phyloP scores from a whole-genome alignment of 2,113 vertebrate genomes.

The Ascaphus truei region DNA sequence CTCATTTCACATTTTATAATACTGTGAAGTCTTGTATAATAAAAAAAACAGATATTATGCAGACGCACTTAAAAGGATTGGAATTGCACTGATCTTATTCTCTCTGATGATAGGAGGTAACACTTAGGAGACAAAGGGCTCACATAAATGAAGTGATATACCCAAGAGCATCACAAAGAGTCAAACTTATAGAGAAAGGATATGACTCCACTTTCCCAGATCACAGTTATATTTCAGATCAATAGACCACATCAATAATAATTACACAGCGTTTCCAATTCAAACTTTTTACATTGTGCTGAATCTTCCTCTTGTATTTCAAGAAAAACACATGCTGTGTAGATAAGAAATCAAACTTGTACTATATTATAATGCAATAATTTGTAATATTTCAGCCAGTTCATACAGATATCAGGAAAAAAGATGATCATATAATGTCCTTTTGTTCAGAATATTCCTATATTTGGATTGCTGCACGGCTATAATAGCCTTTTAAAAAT shows the following conservation, averaged over 20 bases:
- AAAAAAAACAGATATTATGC: neutral
- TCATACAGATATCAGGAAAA: too few relatives aligned
- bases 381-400: too few relatives aligned
- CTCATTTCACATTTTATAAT: too few relatives aligned
- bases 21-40: neutral
- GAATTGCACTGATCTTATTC: neutral
- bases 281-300: constrained; percentile 18
- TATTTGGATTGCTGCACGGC: too few relatives aligned
- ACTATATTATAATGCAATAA: too few relatives aligned
- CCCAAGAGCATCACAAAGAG: neutral
- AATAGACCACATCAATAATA: constrained; percentile 31
- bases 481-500: too few relatives aligned
- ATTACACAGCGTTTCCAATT: constrained; percentile 26
- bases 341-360: constrained; percentile 20
- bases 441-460: too few relatives aligned
- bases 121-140: constrained; percentile 13
- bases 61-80: neutral
- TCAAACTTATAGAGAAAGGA: constrained; percentile 21
- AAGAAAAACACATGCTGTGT: constrained; percentile 2
- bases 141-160: constrained; percentile 31
- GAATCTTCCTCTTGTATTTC: constrained; percentile 15
- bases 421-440: too few relatives aligned
- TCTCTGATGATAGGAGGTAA: constrained; percentile 17
- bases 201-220: constrained; percentile 18
- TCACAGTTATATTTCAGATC: constrained; percentile 32